Percentiles rank a stretch among this genome's conserved stretches.
phyloP scores from a whole-genome alignment of 2,888 invertebrate species.

The Epsilonema sp. region DNA sequence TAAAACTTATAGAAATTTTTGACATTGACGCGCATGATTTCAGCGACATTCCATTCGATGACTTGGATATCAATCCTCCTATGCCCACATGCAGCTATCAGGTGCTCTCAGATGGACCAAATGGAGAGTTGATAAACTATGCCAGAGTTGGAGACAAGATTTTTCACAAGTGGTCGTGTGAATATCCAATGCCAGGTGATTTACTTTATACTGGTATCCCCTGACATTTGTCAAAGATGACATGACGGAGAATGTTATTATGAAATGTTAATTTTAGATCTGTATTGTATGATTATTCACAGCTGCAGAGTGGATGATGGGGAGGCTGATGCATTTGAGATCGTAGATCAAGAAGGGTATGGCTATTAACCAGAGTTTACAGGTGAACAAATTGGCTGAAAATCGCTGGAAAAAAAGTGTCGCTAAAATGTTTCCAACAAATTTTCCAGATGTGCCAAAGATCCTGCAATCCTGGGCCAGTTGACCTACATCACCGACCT shows the following conservation, averaged over 20 bases:
- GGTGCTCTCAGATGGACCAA: conserved; percentile 4
- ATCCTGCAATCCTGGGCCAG: conserved; percentile 1
- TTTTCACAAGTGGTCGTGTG: conserved; percentile 7
- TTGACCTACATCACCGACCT: conserved; percentile 4
- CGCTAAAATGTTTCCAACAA: too few relatives aligned
- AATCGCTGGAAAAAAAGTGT: too few relatives aligned
- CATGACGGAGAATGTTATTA: too few relatives aligned
- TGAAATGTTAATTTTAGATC: background rate
- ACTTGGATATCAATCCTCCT: conserved; percentile 12
- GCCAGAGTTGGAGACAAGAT: conserved; percentile 6
- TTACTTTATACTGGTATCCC: too few relatives aligned
- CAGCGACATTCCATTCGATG: too few relatives aligned
- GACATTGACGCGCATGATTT: too few relatives aligned
- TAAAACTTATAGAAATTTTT: too few relatives aligned
- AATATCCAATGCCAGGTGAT: conserved; percentile 1
- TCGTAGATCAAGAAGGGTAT: conserved; percentile 6
- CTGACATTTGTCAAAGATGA: too few relatives aligned
- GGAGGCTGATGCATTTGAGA: background rate
- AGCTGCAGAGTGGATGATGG: conserved; percentile 9
- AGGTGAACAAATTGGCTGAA: too few relatives aligned
- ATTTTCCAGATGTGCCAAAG: conserved; percentile 6
- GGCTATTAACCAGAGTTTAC: too few relatives aligned
- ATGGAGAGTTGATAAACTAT: background rate
- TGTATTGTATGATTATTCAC: conserved; percentile 9
- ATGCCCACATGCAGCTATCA: conserved; percentile 6